Conservation (phyloP, 1,140 invertebrate genomes). For the Scaptomyza montana region DNA sequence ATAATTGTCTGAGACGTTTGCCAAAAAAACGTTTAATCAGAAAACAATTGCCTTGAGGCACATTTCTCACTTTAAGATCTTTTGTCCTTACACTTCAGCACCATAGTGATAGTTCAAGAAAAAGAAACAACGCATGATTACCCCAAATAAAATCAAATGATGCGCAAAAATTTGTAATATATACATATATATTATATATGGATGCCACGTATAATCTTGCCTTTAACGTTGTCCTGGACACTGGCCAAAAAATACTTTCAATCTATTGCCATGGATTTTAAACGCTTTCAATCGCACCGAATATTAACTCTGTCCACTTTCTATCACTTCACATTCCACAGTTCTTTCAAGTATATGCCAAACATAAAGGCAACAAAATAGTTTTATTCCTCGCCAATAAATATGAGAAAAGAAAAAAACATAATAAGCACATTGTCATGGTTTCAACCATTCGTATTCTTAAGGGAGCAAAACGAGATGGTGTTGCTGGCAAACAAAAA, state of each 20-base stretch:
- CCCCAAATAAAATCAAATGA: conserved; percentile 53
- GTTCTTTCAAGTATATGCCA: conserved; percentile 10
- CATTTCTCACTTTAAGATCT: conserved; percentile 34
- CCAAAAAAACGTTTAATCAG: conserved; percentile 10
- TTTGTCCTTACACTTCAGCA: not conserved
- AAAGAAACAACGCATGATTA: conserved; percentile 39
- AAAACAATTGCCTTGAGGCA: conserved; percentile 12
- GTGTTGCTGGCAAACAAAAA: conserved; percentile 63
- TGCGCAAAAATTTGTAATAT: conserved; percentile 74
- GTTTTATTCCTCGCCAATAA: conserved; percentile 20
- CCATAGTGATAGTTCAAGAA: conserved; percentile 22
- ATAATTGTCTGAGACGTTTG: conserved; percentile 46
- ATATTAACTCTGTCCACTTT: not conserved
- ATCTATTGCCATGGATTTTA: conserved; percentile 62
- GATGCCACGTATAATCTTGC: conserved; percentile 5
- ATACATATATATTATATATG: not conserved
- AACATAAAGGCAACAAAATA: conserved; percentile 26
- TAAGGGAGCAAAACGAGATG: conserved; percentile 6
- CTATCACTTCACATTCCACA: conserved; percentile 13
- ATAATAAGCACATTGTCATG: conserved; percentile 58
- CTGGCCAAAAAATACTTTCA: conserved; percentile 49
- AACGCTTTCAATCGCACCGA: conserved; percentile 33
- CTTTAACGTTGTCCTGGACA: conserved; percentile 58
- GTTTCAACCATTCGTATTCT: conserved; percentile 12
- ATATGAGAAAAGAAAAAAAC: not conserved